phyloP scores from a whole-genome alignment of 2,888 invertebrate genomes.

The Sesamia inferens region DNA sequence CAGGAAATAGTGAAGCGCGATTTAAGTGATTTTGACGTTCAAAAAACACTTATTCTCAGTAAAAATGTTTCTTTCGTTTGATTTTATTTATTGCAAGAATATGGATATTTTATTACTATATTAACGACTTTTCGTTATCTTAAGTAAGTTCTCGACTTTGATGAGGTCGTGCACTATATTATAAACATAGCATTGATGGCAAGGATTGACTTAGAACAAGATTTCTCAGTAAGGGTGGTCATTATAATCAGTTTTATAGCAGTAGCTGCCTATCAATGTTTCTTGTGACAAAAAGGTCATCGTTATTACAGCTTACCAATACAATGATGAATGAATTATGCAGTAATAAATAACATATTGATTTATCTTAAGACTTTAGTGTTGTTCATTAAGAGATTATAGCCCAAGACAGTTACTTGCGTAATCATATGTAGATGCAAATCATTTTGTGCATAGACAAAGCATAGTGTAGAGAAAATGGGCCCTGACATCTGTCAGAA shows the following conservation, averaged over 20 bases:
- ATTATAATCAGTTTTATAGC: conserved; percentile 8
- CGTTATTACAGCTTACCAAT: neutral
- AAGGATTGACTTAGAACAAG: conserved; percentile 18
- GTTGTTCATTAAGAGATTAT: too few species aligned
- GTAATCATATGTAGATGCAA: neutral
- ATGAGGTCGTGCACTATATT: conserved; percentile 10
- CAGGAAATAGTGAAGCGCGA: too few species aligned
- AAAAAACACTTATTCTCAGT: too few species aligned
- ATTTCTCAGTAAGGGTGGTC: neutral
- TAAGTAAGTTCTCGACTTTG: conserved; percentile 29
- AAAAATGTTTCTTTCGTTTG: neutral
- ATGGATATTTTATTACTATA: conserved; percentile 5
- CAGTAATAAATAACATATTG: neutral
- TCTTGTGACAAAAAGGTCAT: neutral
- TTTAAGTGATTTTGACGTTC: neutral
- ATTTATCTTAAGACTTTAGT: neutral
- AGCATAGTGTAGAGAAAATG: too few species aligned
- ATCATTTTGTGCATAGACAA: neutral
- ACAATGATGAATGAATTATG: neutral
- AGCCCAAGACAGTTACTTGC: too few species aligned
- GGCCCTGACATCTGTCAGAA: too few species aligned
- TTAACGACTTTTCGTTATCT: conserved; percentile 31
- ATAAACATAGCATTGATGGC: conserved; percentile 12
- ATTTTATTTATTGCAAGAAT: neutral
- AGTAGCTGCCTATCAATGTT: conserved; percentile 3